A percentile compares a stretch with the other conserved stretches of the same genome.
Evolutionary conservation across 2,113 vertebrate genomes (phyloP).

Genomic region (Struthidea cinerea): DNA sequence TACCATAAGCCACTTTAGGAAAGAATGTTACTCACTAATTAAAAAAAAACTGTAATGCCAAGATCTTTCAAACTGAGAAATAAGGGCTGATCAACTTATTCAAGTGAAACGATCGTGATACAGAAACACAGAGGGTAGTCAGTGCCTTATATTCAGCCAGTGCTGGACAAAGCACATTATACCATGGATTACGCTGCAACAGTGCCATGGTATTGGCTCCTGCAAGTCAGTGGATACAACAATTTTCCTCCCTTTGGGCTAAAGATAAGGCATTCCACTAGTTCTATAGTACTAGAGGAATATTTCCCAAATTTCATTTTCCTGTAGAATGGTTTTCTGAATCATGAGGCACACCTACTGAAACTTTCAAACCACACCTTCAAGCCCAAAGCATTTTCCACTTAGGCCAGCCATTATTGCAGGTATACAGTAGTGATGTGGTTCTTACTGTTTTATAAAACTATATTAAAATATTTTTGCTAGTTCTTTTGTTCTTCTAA

Average conservation of each 20-base stretch:
- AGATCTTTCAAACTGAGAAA: not conserved
- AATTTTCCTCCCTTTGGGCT: not conserved
- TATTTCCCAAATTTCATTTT: not conserved
- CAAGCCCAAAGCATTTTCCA: not conserved
- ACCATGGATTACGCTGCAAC: not conserved
- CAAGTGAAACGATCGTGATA: not conserved
- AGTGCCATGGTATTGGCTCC: not conserved
- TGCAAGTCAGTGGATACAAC: not conserved
- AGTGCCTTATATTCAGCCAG: not conserved
- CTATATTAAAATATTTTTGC: not conserved
- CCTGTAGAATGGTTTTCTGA: not conserved
- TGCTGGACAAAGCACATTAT: not conserved
- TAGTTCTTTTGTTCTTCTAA: not conserved
- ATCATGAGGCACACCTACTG: not conserved
- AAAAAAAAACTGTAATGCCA: not conserved
- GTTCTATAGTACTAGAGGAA: not conserved
- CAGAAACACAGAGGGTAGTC: not conserved
- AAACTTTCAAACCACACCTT: not conserved
- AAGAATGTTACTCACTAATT: not conserved
- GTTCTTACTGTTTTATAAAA: not conserved
- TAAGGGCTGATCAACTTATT: not conserved
- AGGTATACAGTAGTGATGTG: not conserved
- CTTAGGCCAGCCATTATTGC: not conserved
- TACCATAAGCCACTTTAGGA: not conserved
- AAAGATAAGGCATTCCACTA: not conserved